Base-by-base conservation (phyloP, 2,797 vertebrate species). In the Syndactyla subalaris region DNA sequence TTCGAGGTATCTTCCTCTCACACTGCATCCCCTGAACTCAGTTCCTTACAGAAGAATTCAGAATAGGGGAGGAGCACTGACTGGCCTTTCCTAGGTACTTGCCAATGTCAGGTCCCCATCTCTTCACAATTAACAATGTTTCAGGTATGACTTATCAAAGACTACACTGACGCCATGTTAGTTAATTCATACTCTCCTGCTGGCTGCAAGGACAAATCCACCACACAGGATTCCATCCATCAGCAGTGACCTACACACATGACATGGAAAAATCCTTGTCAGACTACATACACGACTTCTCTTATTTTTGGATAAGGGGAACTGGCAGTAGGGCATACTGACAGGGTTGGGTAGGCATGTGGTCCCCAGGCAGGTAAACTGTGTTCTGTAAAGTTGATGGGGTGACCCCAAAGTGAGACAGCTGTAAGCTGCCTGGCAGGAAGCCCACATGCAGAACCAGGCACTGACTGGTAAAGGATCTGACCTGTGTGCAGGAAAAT, bases 201-300 rank as follows among this genome's bases (percentile, higher is more conserved):
- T 20, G 27, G n/a, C 3, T 62, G 34, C 22, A 75, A 83, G 23
- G 22, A 52, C 32, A 5, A 79, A 71, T 34, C 24, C 10, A 39
- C 10, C 2, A 6, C 10, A 51, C 0, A 1, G 48, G 20, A 27
- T 73, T 79, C 55, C 54, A 39, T 12, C 30, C 18, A 34, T 43
- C n/a, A 59, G 29, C 52, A 77, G 36, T 18, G 48, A 62, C 0
- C 2, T 17, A 30, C 32, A 58, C 12, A 43, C 3, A 6, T 2
- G 9, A 77, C 7, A 75, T 1, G 3, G 51, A 52, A 52, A 85
- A 70, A 36, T 32, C 43, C 59, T 29, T 66, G 30, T 34, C 32
- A 23, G 61, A 32, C 0, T 3, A 27, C 7, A 15, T 11, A 54
- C 7, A 7, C 0, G 1, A 17, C 27, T 39, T 38, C 7, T 34